Base-by-base conservation (phyloP, 2,113 vertebrate species). In the Lepus timidus region DNA sequence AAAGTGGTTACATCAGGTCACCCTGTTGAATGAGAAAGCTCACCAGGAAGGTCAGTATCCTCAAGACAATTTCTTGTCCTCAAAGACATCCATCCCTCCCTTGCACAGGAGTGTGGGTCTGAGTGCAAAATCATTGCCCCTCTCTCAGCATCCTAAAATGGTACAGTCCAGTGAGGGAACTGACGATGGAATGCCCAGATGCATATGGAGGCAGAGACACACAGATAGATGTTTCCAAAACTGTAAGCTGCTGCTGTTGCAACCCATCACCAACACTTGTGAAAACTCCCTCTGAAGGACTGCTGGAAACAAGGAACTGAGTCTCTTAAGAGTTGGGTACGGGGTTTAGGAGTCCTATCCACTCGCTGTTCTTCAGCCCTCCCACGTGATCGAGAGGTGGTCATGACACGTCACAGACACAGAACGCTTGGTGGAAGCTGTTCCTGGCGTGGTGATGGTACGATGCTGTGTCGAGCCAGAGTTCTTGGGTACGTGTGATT, bases 401-500 rank as follows among this genome's bases (percentile, higher is more conserved):
- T 85, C 44, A 92, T 65, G 76, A 55, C 36, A 84, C 31, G 62
- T 76, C 81, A 91, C 61, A 86, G 76, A 93, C 4, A 36, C 61
- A 64, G 79, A 87, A 80, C 44, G 22, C 33, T 75, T n/a, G 78
- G 12, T 90, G 82, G 67, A 90, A 84, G 78, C 85, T 82, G 95
- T 20, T 78, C 65, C 81, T 93, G 87, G 92, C 79, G 80, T 94
- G 95, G 70, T 67, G 91, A 96, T 93, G 93, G 83, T 83, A 86
- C 94, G 93, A 88, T 93, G 87, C 71, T 85, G 70, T 75, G 83
- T 93, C 36, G 88, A 91, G 65, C 95, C 93, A 84, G 70, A 96
- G 93, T 95, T 39, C 90, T 96, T 95, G 95, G 96, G 96, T 93
- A 96, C 90, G 10, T 62, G 67, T 89, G 92, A 93, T 93, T 80